A percentile compares a stretch with the other conserved stretches of the same genome.
Conservation (phyloP, 2,113 vertebrate species). For the Microcebus murinus region DNA sequence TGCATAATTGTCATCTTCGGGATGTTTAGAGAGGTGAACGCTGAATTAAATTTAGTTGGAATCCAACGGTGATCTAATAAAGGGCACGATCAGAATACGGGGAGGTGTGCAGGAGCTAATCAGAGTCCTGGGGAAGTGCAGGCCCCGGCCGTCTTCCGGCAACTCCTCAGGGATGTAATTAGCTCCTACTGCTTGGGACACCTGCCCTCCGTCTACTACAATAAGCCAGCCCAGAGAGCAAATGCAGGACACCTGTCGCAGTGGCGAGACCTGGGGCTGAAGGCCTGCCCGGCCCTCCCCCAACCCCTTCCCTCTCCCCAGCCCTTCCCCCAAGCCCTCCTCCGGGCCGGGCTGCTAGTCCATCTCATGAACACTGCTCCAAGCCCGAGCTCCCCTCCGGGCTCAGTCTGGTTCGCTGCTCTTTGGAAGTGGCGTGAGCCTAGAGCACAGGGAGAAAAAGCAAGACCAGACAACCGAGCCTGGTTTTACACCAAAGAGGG, state of each 20-base stretch:
- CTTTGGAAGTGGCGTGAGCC: background rate
- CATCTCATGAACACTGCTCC: background rate
- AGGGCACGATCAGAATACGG: slow-evolving; percentile 23
- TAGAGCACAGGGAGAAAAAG: background rate
- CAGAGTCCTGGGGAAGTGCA: background rate
- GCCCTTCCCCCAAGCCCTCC: background rate
- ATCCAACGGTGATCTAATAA: slow-evolving; percentile 68
- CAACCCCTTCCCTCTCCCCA: background rate
- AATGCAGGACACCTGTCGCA: accelerated
- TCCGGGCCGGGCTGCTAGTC: too few species aligned
- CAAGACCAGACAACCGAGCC: background rate
- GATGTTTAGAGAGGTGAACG: slow-evolving; percentile 20
- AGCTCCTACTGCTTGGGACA: background rate
- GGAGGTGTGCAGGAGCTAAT: background rate
- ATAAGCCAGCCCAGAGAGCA: background rate
- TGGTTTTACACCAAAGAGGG: background rate
- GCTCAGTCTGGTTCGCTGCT: background rate
- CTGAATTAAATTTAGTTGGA: slow-evolving; percentile 65
- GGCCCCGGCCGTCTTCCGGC: background rate
- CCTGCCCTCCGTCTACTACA: background rate
- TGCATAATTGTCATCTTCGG: slow-evolving; percentile 47
- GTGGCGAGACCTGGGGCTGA: background rate
- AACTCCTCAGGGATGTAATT: slow-evolving; percentile 35
- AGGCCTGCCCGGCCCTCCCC: accelerated
- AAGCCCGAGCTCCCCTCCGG: background rate